Percentiles rank a stretch among this genome's conserved stretches.
Evolutionary conservation across 2,113 vertebrate genomes (phyloP).

Genomic region (Marmota monax): DNA sequence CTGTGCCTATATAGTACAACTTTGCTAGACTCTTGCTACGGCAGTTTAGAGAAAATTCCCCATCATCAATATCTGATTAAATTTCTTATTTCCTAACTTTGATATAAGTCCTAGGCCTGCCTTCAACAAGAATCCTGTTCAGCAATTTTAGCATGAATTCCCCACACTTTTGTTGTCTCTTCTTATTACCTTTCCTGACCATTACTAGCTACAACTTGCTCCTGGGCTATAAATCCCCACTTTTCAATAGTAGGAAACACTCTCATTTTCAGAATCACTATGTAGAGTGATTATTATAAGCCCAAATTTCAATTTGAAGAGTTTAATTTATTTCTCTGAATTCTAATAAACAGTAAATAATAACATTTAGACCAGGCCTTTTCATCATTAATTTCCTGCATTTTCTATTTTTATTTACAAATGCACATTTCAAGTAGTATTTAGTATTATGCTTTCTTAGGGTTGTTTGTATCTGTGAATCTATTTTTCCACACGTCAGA

Average conservation of each 20-base stretch:
- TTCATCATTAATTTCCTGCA: not conserved
- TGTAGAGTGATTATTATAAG: not conserved
- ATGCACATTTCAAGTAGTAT: not conserved
- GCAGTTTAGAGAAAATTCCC: not conserved
- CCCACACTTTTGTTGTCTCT: not conserved
- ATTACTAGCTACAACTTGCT: not conserved
- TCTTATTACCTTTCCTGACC: not conserved
- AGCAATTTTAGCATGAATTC: not conserved
- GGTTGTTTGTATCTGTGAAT: not conserved
- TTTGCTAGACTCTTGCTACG: not conserved
- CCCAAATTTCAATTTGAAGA: slow-evolving; percentile 3
- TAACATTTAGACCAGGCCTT: not conserved
- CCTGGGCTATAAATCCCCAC: not conserved
- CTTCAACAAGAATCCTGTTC: not conserved
- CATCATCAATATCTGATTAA: not conserved
- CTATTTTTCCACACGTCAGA: not conserved
- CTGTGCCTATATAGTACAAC: not conserved
- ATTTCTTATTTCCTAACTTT: not conserved
- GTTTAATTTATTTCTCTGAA: not conserved
- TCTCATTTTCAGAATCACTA: not conserved
- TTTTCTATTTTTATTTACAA: slow-evolving; percentile 47
- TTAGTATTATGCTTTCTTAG: not conserved
- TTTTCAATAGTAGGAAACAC: not conserved
- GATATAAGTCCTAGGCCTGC: not conserved
- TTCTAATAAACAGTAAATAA: not conserved